These are phyloP conservation scores for Aplidium turbinatum DNA, from an alignment of 23 tunicate genomes.

Conservation along the genomic window DNA sequence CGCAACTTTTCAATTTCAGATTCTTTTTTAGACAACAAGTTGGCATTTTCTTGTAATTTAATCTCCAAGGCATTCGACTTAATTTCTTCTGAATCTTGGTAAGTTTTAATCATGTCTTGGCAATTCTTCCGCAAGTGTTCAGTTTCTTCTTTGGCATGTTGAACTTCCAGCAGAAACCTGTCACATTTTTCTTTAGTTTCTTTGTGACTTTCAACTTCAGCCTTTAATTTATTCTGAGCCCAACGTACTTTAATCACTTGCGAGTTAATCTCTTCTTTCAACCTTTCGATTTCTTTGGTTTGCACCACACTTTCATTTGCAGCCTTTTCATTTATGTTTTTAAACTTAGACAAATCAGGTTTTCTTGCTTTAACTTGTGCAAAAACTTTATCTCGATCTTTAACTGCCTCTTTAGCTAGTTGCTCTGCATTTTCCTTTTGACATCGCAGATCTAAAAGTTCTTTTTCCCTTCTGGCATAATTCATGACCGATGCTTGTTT, in stretches of 20 bases:
- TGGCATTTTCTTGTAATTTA: constrained; percentile 85
- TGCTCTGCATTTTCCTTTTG: constrained; percentile 66
- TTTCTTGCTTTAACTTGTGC: constrained; percentile 63
- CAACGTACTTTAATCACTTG: constrained; percentile 88
- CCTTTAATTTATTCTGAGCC: constrained; percentile 95
- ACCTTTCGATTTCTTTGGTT: constrained; percentile 60
- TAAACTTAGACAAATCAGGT: constrained; percentile 54
- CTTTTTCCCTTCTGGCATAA: constrained; percentile 90
- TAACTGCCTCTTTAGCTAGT: constrained; percentile 41
- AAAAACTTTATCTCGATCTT: constrained; percentile 67
- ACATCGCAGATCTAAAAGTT: constrained; percentile 59
- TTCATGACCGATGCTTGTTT: constrained; percentile 85
- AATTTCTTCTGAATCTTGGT: constrained; percentile 96
- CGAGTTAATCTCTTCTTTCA: constrained; percentile 88
- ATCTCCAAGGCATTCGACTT: constrained; percentile 92
- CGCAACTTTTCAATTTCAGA: too few relatives aligned
- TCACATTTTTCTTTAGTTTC: constrained; percentile 92
- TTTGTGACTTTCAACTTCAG: constrained; percentile 81
- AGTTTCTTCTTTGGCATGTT: constrained; percentile 97
- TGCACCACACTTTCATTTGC: constrained; percentile 34
- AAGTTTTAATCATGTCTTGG: constrained; percentile 97
- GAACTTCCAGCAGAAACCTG: constrained; percentile 75
- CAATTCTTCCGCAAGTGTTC: constrained; percentile 96
- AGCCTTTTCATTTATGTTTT: constrained; percentile 47
- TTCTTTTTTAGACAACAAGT: too few relatives aligned